Conservation (phyloP, 1,140 invertebrate genomes). For the Babylonia areolata region DNA sequence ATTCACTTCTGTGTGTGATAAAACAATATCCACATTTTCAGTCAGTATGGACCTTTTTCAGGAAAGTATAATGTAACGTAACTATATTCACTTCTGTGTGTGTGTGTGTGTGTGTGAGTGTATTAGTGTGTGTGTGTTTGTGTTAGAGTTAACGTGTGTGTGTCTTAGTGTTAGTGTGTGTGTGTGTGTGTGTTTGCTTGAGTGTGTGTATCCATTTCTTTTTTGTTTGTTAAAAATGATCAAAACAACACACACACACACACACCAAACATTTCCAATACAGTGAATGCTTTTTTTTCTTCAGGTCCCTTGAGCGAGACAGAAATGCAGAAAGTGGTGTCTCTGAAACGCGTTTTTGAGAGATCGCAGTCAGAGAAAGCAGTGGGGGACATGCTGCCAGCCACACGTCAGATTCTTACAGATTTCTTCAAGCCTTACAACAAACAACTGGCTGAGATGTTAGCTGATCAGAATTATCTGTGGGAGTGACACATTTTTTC, state of each 20-base stretch:
- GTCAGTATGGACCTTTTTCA: too few species aligned
- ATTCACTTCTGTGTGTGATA: too few species aligned
- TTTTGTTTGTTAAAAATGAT: too few species aligned
- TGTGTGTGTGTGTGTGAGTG: too few species aligned
- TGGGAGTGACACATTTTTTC: slow-evolving; percentile 32
- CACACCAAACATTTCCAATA: too few species aligned
- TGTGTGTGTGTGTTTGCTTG: neutral
- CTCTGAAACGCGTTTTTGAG: slow-evolving; percentile 4
- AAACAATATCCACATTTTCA: too few species aligned
- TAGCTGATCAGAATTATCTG: slow-evolving; percentile 31
- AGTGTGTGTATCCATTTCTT: neutral
- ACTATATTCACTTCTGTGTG: too few species aligned
- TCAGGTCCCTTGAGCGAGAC: slow-evolving; percentile 6
- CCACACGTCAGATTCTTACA: slow-evolving; percentile 38
- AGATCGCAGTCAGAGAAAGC: slow-evolving; percentile 26
- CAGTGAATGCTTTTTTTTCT: neutral
- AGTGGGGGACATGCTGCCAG: slow-evolving; percentile 37
- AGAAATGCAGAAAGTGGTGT: slow-evolving; percentile 25
- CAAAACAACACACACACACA: too few species aligned
- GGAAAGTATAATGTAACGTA: too few species aligned
- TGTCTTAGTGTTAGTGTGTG: too few species aligned
- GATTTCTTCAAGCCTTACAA: slow-evolving; percentile 35
- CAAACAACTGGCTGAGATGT: slow-evolving; percentile 33
- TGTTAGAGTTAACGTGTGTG: too few species aligned
- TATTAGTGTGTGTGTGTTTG: too few species aligned